These are phyloP conservation scores for Oncorhynchus nerka DNA, from an alignment of 2,113 vertebrate species.

Conservation along the genomic window DNA sequence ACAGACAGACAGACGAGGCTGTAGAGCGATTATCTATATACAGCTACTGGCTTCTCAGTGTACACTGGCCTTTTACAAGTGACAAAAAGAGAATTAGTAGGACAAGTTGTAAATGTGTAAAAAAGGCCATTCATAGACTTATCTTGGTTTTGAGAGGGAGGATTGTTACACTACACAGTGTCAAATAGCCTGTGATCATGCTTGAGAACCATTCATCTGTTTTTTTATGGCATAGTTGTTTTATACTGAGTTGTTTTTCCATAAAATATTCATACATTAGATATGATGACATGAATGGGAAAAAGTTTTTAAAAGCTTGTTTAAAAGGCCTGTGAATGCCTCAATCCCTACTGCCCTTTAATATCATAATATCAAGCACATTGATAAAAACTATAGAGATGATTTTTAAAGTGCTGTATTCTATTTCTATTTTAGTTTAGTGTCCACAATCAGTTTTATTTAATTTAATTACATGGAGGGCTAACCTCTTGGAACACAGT, in stretches of 20 bases:
- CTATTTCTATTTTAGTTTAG: slow-evolving; percentile 38
- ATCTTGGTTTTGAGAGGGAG: slow-evolving; percentile 27
- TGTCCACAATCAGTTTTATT: slow-evolving; percentile 43
- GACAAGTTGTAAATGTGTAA: slow-evolving; percentile 49
- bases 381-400: background rate
- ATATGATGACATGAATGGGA: background rate
- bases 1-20: slow-evolving; percentile 31
- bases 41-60: slow-evolving; percentile 41
- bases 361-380: background rate
- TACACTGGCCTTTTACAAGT: slow-evolving; percentile 58
- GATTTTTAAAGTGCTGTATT: slow-evolving; percentile 41
- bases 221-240: background rate
- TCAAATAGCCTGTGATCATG: slow-evolving; percentile 4
- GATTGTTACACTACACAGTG: slow-evolving; percentile 23
- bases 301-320: background rate
- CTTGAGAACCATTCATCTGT: background rate
- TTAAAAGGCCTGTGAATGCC: background rate
- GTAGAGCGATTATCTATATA: slow-evolving; percentile 47
- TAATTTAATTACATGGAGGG: slow-evolving; percentile 61
- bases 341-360: background rate
- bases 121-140: slow-evolving; percentile 25
- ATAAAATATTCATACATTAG: background rate
- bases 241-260: background rate
- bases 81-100: slow-evolving; percentile 53
- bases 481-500: slow-evolving; percentile 50